A percentile compares a stretch with the other conserved stretches of the same genome.
Evolutionary conservation across 2,113 vertebrate species (phyloP).

Genomic region (Oceanites oceanicus): DNA sequence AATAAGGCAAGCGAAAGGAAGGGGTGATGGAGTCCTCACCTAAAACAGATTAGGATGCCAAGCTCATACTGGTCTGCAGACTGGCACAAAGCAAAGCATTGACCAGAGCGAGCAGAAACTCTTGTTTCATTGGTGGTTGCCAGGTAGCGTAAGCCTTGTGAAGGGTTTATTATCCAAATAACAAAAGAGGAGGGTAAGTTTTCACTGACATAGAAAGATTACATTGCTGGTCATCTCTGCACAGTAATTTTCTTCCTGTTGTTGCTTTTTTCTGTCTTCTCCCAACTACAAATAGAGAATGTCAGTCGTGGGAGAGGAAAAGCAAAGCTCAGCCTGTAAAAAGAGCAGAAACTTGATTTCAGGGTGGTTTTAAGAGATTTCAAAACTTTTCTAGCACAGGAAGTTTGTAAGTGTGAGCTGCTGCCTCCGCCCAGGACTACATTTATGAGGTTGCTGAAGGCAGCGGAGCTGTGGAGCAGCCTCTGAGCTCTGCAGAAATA

Average conservation of each 20-base stretch:
- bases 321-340: not conserved
- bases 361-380: not conserved
- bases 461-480: not conserved
- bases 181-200: conserved; percentile 34
- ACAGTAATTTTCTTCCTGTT: not conserved
- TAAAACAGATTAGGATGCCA: conserved; percentile 33
- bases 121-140: conserved; percentile 33
- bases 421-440: rapidly evolving
- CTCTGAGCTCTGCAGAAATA: not conserved
- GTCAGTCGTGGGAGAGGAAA: not conserved
- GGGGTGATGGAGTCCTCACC: not conserved
- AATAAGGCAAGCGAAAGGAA: not conserved
- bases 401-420: not conserved
- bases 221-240: not conserved
- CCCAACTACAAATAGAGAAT: not conserved
- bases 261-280: not conserved
- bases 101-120: conserved; percentile 40
- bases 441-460: not conserved
- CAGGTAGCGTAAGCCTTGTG: conserved; percentile 39
- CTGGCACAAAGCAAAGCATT: conserved; percentile 21
- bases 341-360: not conserved
- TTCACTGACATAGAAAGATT: conserved; percentile 49
- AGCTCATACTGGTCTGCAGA: not conserved
- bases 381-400: not conserved
- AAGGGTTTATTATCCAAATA: conserved; percentile 11